These are phyloP conservation scores for Myrmophylax atrothorax DNA, from an alignment of 2,113 vertebrate species.

Conservation along the genomic window DNA sequence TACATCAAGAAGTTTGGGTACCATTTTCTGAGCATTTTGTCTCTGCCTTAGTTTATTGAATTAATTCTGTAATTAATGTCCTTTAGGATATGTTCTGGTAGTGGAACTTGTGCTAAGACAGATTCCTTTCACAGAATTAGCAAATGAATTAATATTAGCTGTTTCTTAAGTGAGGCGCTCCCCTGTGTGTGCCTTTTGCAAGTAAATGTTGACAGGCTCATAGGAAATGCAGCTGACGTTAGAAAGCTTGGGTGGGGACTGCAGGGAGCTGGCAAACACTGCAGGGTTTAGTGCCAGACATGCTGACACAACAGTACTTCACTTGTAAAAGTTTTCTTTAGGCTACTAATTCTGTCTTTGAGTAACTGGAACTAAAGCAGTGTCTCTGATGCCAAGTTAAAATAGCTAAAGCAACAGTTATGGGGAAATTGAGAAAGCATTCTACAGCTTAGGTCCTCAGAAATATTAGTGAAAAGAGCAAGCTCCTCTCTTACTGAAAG, in stretches of 20 bases:
- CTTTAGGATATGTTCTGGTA: neutral
- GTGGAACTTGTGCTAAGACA: neutral
- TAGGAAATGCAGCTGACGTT: conserved; percentile 54
- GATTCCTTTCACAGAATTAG: neutral
- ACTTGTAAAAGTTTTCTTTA: conserved; percentile 40
- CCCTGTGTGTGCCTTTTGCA: conserved; percentile 36
- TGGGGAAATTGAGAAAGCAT: neutral
- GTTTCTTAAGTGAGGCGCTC: conserved; percentile 15
- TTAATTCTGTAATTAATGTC: neutral
- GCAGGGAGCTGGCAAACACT: conserved; percentile 47
- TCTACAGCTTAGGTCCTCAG: neutral
- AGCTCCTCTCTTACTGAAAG: conserved; percentile 3
- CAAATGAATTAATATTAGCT: neutral
- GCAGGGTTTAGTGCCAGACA: conserved; percentile 13
- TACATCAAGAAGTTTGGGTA: neutral
- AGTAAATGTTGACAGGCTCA: conserved; percentile 11
- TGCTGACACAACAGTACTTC: conserved; percentile 40
- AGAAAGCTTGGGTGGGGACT: conserved; percentile 36
- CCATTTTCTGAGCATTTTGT: neutral
- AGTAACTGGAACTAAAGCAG: conserved; percentile 46
- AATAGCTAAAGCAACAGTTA: conserved; percentile 34
- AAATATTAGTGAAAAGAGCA: conserved; percentile 20
- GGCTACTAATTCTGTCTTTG: conserved; percentile 35
- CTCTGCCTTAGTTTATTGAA: neutral
- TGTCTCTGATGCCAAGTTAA: neutral